Conservation (phyloP, 2,797 vertebrate species). For the Parambassis ranga region DNA sequence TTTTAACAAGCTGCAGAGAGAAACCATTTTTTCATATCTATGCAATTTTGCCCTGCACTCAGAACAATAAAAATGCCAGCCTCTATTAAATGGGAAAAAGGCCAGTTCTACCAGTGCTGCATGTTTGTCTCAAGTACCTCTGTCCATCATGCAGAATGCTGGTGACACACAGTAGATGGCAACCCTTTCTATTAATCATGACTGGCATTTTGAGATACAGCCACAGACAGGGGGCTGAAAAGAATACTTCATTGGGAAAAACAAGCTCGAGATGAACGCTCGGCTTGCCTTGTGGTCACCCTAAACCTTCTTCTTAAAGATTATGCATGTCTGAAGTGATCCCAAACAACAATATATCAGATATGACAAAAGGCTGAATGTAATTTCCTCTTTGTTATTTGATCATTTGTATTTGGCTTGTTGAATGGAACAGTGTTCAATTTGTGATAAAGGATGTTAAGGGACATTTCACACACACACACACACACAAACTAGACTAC, state of each 20-base stretch:
- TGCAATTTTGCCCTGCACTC: slow-evolving; percentile 77
- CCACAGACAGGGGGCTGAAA: slow-evolving; percentile 42
- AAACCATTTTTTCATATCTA: slow-evolving; percentile 78
- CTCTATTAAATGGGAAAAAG: slow-evolving; percentile 73
- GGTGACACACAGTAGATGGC: slow-evolving; percentile 71
- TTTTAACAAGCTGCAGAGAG: slow-evolving; percentile 80
- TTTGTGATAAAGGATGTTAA: slow-evolving; percentile 56
- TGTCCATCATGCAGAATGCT: slow-evolving; percentile 70
- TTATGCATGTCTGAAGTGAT: slow-evolving; percentile 47
- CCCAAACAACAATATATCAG: slow-evolving; percentile 63
- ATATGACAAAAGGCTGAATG: slow-evolving; percentile 57
- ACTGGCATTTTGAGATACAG: slow-evolving; percentile 68
- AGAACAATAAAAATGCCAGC: slow-evolving; percentile 80
- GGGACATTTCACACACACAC: slow-evolving; percentile 19
- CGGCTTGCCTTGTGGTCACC: slow-evolving; percentile 30
- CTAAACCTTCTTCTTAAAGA: slow-evolving; percentile 34
- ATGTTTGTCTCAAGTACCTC: slow-evolving; percentile 70
- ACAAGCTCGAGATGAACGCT: slow-evolving; percentile 45
- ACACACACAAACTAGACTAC: slow-evolving; percentile 11
- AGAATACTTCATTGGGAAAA: slow-evolving; percentile 47
- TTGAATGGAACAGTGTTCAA: slow-evolving; percentile 60
- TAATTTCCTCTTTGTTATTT: slow-evolving; percentile 70
- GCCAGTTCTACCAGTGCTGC: slow-evolving; percentile 59
- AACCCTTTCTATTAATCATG: slow-evolving; percentile 75
- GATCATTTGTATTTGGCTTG: slow-evolving; percentile 58